Base-by-base conservation (phyloP, 1,140 invertebrate genomes). In the Drosophila melanica region DNA sequence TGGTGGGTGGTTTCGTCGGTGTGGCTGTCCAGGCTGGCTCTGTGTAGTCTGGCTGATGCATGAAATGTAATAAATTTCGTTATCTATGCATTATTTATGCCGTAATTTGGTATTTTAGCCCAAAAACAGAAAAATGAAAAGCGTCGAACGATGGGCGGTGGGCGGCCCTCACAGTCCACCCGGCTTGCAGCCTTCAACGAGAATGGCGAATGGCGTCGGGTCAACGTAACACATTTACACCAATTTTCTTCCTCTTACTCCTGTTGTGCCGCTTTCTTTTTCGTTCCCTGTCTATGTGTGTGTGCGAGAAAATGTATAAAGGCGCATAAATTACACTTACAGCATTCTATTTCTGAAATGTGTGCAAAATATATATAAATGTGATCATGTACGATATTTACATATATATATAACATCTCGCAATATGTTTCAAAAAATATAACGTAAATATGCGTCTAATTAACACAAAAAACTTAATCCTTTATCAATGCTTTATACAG, bases 11-110 rank as follows among this genome's bases (percentile, higher is more conserved):
- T 23, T 51, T 45, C 7, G 50, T 7, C 67, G 33, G 44, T 18
- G 50, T 33, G 68, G n/a, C 51, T 48, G 45, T 62, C 71, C 54
- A 5, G 33, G 12, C 53, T 27, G 11, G n/a, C 50, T 23, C 16
- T 41, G 30, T 53, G 54, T 51, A 51, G 63, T 45, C 55, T 50
- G 76, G 66, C 82, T 86, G 82, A 87, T 86, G 87, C 84, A 89
- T 89, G 84, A 89, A 89, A 89, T 90, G 84, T 89, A 89, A 89
- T 89, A 89, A 89, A 89, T 89, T 89, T 89, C 74, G 84, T 89
- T 89, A 89, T 89, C 84, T 89, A 89, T 90, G 84, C 84, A 89
- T 89, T 89, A 89, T 89, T 89, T 89, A 89, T 89, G 85, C 89
- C 84, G 84, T 89, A 89, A 89, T 89, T 89, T 89, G 84, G 84